Percentiles rank a stretch among this genome's conserved stretches.
phyloP scores from a whole-genome alignment of 92 coral and sea anemone species.

The Bergia sp. region DNA sequence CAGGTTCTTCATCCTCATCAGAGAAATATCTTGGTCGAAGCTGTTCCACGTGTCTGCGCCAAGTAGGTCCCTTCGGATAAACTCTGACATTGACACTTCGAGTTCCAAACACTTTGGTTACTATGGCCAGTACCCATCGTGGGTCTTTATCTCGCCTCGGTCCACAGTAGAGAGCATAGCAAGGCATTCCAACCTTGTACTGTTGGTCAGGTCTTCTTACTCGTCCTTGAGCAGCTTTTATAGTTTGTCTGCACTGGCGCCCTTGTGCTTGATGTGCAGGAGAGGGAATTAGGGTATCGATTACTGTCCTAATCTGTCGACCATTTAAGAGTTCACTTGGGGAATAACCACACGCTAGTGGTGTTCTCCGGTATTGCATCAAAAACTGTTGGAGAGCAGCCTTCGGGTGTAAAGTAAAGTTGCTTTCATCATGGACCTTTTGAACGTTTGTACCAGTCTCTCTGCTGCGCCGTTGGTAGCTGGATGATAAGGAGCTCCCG shows the following conservation, averaged over 20 bases:
- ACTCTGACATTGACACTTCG: slow-evolving; percentile 50
- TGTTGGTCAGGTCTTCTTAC: background rate
- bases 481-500: too few species aligned
- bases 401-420: too few species aligned
- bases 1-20: slow-evolving; percentile 49
- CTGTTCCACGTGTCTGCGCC: slow-evolving; percentile 58
- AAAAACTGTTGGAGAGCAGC: slow-evolving; percentile 1
- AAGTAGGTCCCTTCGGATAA: slow-evolving; percentile 45
- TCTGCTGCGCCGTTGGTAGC: too few species aligned
- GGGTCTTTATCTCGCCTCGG: slow-evolving; percentile 45
- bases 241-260: slow-evolving; percentile 5
- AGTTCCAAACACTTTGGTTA: slow-evolving; percentile 38
- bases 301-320: slow-evolving; percentile 30
- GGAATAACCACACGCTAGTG: slow-evolving; percentile 39
- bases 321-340: slow-evolving; percentile 49
- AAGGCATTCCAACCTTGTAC: slow-evolving; percentile 36
- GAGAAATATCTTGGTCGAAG: slow-evolving; percentile 46
- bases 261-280: slow-evolving; percentile 26
- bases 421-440: too few species aligned
- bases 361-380: slow-evolving; percentile 29
- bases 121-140: slow-evolving; percentile 42
- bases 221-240: slow-evolving; percentile 20
- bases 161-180: slow-evolving; percentile 39
- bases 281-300: slow-evolving; percentile 37
- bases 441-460: too few species aligned